phyloP scores from a whole-genome alignment of 2,888 invertebrate species.

The Drosophila conformis region DNA sequence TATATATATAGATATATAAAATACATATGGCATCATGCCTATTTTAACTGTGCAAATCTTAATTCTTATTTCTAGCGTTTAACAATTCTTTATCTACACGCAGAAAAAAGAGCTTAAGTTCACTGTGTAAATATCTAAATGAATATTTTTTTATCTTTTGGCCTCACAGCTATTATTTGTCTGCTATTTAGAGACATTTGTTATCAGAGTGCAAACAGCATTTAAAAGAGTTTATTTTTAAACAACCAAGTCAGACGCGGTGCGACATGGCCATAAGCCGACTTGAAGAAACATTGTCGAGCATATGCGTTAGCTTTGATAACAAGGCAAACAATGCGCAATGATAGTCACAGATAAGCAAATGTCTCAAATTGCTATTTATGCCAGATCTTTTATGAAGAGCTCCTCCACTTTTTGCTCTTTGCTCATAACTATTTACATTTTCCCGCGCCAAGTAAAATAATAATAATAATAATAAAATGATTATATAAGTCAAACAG shows the following conservation, averaged over 20 bases:
- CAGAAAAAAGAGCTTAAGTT: background rate
- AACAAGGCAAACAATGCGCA: conserved; percentile 22
- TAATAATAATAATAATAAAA: conserved; percentile 6
- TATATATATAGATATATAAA: background rate
- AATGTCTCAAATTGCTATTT: conserved; percentile 9
- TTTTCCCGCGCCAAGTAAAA: conserved; percentile 18
- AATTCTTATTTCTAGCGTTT: conserved; percentile 5
- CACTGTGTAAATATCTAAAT: background rate
- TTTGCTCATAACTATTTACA: conserved; percentile 20
- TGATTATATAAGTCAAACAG: conserved; percentile 56
- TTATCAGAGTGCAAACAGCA: conserved; percentile 44
- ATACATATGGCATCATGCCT: background rate
- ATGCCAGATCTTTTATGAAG: background rate
- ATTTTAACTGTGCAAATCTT: background rate
- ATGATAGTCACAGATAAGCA: conserved; percentile 32
- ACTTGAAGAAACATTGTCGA: conserved; percentile 12
- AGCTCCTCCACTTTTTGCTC: background rate
- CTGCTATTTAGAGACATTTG: conserved; percentile 37
- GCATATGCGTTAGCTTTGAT: conserved; percentile 12
- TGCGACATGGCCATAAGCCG: conserved; percentile 9
- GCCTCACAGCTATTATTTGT: conserved; percentile 9
- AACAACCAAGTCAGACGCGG: conserved; percentile 19
- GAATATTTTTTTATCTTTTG: background rate
- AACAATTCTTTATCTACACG: conserved; percentile 24
- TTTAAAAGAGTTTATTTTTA: conserved; percentile 49